Evolutionary conservation across 2,888 invertebrate genomes (phyloP), one percentile per base, ranked within the genome.

Genomic region (Sycophila texana): DNA sequence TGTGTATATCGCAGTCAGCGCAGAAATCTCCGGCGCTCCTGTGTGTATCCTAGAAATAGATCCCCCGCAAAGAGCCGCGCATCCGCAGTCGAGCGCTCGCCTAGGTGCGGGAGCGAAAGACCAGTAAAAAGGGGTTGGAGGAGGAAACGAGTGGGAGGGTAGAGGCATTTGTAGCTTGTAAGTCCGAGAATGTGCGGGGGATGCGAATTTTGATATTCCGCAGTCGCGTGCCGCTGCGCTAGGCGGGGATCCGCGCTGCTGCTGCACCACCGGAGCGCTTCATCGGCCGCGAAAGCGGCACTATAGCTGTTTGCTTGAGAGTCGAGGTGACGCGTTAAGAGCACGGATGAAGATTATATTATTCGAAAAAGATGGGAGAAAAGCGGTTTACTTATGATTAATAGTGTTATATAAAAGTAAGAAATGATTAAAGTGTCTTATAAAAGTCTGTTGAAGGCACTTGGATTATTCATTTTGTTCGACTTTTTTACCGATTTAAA

Each of bases 31-130:
- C 63, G 30, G 73, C 16, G 66, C 55, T 4, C 22, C 14, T 26
- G 20, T 63, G 22, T 14, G 16, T 51, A 63, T 60, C 57, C 76
- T 72, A 68, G 73, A 80, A 80, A 80, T 80, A 80, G 76, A 80
- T 61, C 22, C 67, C 51, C 39, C 55, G 72, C 55, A 51, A 61
- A 61, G 16, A 53, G 58, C 20, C 60, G 14, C 7, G 39, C 39
- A 39, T 39, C 39, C 39, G 39, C 10, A 39, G 39, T 10, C 39
- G 5, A 39, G 39, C 39, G 39, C 39, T 3, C 39, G 39, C 39
- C 10, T 39, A 39, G 39, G 58, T n/a, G 26, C 12, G 20, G 16
- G 22, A 30, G 22, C 13, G 49, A 51, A 39, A 51, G 14, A 39
- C 39, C n/a, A 18, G 18, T 20, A 7, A 26, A 13, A 55, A 55